A percentile compares a stretch with the other conserved stretches of the same genome.
Conservation (phyloP, 2,888 invertebrate species). For the Fissipunctia ypsillon region DNA sequence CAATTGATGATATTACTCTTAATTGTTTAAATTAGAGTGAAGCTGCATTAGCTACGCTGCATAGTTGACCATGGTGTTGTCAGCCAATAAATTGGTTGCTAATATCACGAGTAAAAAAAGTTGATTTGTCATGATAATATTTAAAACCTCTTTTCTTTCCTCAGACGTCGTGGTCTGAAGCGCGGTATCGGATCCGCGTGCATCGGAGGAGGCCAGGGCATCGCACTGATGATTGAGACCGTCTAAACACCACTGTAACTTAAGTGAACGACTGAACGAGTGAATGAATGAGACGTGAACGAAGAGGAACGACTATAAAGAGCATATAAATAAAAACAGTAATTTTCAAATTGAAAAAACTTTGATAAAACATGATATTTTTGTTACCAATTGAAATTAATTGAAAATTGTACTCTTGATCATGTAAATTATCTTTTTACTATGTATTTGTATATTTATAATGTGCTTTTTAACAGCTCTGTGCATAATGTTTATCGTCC, state of each 20-base stretch:
- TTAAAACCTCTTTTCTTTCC: constrained; percentile 59
- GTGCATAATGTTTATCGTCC: not conserved
- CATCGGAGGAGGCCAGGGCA: constrained; percentile 99
- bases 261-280: constrained; percentile 47
- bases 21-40: too few relatives aligned
- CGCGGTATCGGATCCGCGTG: constrained; percentile 98
- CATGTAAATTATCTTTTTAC: constrained; percentile 1
- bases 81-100: too few relatives aligned
- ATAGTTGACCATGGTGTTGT: too few relatives aligned
- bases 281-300: constrained; percentile 44
- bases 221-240: constrained; percentile 97
- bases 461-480: not conserved
- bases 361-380: constrained; percentile 17
- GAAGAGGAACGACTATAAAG: constrained; percentile 27
- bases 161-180: constrained; percentile 95
- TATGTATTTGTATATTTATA: constrained; percentile 13
- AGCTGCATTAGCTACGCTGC: too few relatives aligned
- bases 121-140: too few relatives aligned
- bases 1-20: too few relatives aligned
- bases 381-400: constrained; percentile 26
- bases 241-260: constrained; percentile 83
- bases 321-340: constrained; percentile 14
- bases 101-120: too few relatives aligned
- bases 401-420: constrained; percentile 5
- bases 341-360: constrained; percentile 8